These are phyloP conservation scores for Sebastes diaconus DNA, from an alignment of 2,797 vertebrate species.

Conservation along the genomic window DNA sequence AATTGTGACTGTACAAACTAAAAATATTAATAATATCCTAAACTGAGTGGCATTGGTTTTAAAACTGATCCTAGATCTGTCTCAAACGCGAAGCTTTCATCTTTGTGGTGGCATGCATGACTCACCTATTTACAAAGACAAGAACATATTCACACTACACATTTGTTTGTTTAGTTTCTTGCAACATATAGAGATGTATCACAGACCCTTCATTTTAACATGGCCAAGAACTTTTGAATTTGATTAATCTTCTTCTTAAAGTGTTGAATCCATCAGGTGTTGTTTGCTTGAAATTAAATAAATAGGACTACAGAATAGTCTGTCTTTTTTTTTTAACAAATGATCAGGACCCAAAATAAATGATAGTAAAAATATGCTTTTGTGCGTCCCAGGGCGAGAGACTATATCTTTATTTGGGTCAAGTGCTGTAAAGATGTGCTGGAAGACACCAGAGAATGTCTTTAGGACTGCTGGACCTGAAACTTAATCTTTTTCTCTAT, in stretches of 20 bases:
- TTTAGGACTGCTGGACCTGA: background rate
- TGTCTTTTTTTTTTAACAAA: background rate
- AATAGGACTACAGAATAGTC: background rate
- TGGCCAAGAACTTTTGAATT: background rate
- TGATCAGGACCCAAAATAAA: constrained; percentile 16
- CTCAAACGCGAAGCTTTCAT: constrained; percentile 3
- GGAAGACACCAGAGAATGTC: background rate
- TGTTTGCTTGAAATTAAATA: background rate
- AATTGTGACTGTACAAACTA: background rate
- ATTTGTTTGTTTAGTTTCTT: background rate
- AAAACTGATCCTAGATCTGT: constrained; percentile 34
- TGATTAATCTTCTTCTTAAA: background rate
- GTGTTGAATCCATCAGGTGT: constrained; percentile 58
- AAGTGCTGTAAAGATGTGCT: constrained; percentile 28
- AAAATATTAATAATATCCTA: background rate
- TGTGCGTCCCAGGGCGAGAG: constrained; percentile 15
- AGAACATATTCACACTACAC: constrained; percentile 7
- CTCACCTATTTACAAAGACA: constrained; percentile 14
- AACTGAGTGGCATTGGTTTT: constrained; percentile 29
- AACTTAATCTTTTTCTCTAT: background rate
- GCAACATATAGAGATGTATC: background rate
- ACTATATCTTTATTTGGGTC: constrained; percentile 47
- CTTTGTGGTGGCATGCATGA: constrained; percentile 46
- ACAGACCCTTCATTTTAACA: background rate
- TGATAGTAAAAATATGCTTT: constrained; percentile 16